Percentiles rank a stretch among this genome's conserved stretches.
These are phyloP conservation scores for Saiga tatarica DNA, from an alignment of 2,113 vertebrate species.

Conservation along the genomic window DNA sequence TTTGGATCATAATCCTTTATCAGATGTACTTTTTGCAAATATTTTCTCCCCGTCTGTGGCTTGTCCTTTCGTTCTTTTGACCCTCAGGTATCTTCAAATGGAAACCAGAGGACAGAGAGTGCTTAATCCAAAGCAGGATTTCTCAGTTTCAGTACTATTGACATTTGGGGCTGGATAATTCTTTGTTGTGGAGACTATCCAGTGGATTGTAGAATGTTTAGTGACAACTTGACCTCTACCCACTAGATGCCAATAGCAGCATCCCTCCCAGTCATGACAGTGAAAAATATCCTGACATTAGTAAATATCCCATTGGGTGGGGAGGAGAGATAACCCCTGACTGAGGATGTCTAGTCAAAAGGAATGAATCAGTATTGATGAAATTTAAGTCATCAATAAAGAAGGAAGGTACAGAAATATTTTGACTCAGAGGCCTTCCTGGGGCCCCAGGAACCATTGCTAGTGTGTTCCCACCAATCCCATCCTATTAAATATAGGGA, in stretches of 20 bases:
- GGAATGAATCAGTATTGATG: neutral
- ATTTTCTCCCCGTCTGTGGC: neutral
- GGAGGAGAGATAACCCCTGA: neutral
- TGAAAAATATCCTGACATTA: neutral
- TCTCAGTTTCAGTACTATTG: neutral
- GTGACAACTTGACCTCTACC: neutral
- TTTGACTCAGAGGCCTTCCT: neutral
- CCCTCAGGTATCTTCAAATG: neutral
- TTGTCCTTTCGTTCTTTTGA: neutral
- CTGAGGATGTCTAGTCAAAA: neutral
- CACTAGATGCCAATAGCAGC: neutral
- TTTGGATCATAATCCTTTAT: neutral
- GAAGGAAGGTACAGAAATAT: neutral
- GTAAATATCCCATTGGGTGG: neutral
- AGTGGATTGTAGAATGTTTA: neutral
- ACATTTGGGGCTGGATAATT: neutral
- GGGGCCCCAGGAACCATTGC: neutral
- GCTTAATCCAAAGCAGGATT: neutral
- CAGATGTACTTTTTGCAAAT: neutral
- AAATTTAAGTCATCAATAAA: neutral
- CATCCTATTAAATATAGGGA: neutral
- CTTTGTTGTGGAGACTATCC: neutral
- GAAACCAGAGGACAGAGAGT: neutral
- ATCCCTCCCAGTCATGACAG: neutral
- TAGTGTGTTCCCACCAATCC: neutral